Conservation (phyloP, 2,797 vertebrate species). For the Liasis olivaceus region DNA sequence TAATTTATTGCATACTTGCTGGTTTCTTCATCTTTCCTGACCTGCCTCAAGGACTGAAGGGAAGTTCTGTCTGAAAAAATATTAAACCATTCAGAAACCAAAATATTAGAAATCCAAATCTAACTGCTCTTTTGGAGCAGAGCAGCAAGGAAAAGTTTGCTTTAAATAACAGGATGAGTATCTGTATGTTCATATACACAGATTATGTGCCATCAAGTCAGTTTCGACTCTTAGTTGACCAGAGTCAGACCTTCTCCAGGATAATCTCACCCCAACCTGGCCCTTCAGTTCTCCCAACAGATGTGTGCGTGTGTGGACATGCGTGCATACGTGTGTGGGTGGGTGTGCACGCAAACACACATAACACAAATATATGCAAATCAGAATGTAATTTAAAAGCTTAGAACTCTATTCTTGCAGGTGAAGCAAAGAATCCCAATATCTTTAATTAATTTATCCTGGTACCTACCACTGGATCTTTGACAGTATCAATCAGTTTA, state of each 20-base stretch:
- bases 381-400: not conserved
- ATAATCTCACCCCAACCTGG: not conserved
- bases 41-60: not conserved
- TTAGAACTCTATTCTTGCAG: fast-evolving
- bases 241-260: not conserved
- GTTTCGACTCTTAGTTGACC: not conserved
- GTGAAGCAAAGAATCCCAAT: not conserved
- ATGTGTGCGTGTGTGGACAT: not conserved
- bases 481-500: conserved; percentile 95
- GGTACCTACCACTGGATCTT: conserved; percentile 93
- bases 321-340: no score
- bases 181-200: no score
- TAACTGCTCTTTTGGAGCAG: no score
- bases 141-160: no score
- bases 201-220: not conserved
- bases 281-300: not conserved
- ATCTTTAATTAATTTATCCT: not conserved
- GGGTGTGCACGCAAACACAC: not conserved
- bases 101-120: not conserved
- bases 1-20: not conserved
- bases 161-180: no score
- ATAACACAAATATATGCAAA: not conserved
- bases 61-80: not conserved
- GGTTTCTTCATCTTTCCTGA: not conserved
- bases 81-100: not conserved